Evolutionary conservation across 2,113 vertebrate genomes (phyloP), one percentile per base, ranked within the genome.

Genomic region (Megaceryle maxima): DNA sequence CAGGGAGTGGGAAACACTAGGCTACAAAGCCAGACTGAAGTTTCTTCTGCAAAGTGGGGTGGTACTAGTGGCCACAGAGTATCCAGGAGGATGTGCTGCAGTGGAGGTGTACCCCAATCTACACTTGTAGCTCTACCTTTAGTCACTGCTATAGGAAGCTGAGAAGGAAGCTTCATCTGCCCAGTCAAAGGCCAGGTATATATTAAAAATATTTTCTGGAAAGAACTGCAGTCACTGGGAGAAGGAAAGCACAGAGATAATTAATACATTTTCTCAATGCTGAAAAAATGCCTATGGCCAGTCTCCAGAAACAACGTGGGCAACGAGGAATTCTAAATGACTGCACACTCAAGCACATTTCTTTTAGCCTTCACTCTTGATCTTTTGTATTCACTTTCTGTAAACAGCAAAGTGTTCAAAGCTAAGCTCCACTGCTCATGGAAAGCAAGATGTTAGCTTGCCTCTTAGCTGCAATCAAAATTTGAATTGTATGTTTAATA

Each of bases 401-500:
- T 78, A 76, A 97, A 84, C 56, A 95, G 35, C 31, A 26, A 86
- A 83, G 46, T 25, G 14, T 94, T 96, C 83, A 93, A 90, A 94
- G 57, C 83, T 69, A 87, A 93, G 80, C 83, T 93, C 53, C 25
- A 15, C 56, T 81, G 76, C 80, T 94, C 21, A 59, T 57, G 68
- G 76, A 95, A 88, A 90, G 86, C 86, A 90, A 92, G 60, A 78
- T 72, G 44, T 87, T 90, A 72, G 60, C 39, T 86, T 25, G 7
- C 48, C n/a, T 88, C 83, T 95, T 73, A 74, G 73, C 73, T 92
- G 94, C 88, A 88, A 93, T 75, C 86, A 87, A 53, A 84, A 94
- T 94, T 72, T 92, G 86, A 88, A 84, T 94, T 97, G 73, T 82
- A 87, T 84, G 80, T 82, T 94, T 87, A 93, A 93, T 90, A 92